phyloP scores from a whole-genome alignment of 2,888 invertebrate species.

The Cryptus viduatorius region DNA sequence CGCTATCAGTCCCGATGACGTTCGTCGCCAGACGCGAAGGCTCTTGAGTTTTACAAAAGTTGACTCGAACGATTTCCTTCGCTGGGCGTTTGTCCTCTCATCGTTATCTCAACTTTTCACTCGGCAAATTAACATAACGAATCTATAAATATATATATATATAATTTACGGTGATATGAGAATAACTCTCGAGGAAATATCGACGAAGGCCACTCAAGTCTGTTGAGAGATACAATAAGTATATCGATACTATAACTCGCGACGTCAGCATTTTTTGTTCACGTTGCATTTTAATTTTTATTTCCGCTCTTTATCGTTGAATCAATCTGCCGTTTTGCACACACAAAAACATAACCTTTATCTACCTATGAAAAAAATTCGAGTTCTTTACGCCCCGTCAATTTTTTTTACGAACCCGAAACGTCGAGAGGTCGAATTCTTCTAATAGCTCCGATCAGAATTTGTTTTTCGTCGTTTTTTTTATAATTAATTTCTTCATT shows the following conservation, averaged over 20 bases:
- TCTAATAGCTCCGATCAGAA: too few species aligned
- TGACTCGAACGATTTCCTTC: constrained; percentile 30
- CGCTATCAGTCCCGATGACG: constrained; percentile 42
- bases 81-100: constrained; percentile 42
- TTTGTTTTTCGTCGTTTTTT: too few species aligned
- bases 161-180: not conserved
- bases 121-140: constrained; percentile 46
- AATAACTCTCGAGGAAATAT: constrained; percentile 5
- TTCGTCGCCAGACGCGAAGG: not conserved
- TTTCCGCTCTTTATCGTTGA: not conserved
- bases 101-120: constrained; percentile 41
- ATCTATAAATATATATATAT: not conserved
- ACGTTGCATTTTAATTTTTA: not conserved
- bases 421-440: not conserved
- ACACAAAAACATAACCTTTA: not conserved
- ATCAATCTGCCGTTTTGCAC: not conserved
- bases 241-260: not conserved
- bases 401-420: not conserved
- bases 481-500: too few species aligned
- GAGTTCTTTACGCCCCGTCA: not conserved
- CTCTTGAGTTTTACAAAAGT: not conserved
- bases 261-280: not conserved
- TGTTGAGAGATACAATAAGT: not conserved
- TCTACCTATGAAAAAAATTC: not conserved
- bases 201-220: not conserved